A percentile compares a stretch with the other conserved stretches of the same genome.
Conservation (phyloP, 2,113 vertebrate genomes). For the Brachionichthys hirsutus region DNA sequence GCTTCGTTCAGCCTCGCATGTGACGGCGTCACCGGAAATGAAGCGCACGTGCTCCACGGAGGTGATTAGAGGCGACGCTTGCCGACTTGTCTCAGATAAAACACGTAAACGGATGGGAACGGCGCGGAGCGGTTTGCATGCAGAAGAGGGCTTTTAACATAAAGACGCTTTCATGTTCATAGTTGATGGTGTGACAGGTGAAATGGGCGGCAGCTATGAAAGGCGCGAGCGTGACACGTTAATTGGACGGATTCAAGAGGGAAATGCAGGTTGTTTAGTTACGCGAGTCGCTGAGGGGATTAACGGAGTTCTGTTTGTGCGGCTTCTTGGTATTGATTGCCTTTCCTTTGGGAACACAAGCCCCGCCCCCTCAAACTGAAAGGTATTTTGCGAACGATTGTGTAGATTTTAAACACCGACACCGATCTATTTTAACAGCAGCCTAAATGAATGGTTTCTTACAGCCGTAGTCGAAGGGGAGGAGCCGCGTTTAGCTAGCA, state of each 20-base stretch:
- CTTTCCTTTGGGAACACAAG: too few relatives aligned
- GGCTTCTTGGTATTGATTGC: neutral
- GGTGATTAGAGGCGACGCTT: slow-evolving; percentile 22
- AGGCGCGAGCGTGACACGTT: slow-evolving; percentile 9
- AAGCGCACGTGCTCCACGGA: neutral
- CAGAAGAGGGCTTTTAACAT: slow-evolving; percentile 6
- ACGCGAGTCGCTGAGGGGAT: neutral
- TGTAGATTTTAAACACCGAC: too few relatives aligned
- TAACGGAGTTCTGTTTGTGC: neutral
- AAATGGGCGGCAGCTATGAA: neutral
- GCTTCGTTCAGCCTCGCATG: slow-evolving; percentile 9
- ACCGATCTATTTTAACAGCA: too few relatives aligned
- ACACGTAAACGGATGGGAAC: neutral
- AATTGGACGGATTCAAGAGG: neutral
- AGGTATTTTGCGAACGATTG: too few relatives aligned
- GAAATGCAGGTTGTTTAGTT: neutral
- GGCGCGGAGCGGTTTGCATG: neutral
- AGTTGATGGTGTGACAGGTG: slow-evolving; percentile 18
- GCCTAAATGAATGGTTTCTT: neutral
- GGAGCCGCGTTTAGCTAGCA: neutral
- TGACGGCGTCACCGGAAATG: slow-evolving; percentile 16
- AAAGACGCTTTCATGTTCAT: slow-evolving; percentile 30
- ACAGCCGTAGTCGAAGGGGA: neutral
- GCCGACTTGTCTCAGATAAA: neutral
- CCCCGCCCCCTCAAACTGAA: too few relatives aligned